Percentiles rank a stretch among this genome's conserved stretches.
Conservation (phyloP, 2,888 invertebrate species). For the Timandra comae region DNA sequence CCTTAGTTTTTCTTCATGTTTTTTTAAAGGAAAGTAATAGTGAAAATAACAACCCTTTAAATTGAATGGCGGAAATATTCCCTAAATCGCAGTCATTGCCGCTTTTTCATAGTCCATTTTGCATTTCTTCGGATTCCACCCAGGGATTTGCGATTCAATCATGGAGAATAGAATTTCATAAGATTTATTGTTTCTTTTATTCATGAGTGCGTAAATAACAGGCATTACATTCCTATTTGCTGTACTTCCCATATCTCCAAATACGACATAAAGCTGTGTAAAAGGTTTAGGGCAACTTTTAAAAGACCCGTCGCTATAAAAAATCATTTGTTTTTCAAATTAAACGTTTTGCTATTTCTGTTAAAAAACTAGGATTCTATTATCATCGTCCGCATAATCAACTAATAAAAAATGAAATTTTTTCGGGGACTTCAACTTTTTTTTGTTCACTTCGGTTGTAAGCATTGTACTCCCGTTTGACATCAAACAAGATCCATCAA, state of each 20-base stretch:
- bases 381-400: constrained; percentile 4
- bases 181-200: constrained; percentile 3
- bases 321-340: constrained; percentile 4
- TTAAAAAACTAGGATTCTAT: constrained; percentile 4
- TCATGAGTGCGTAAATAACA: constrained; percentile 4
- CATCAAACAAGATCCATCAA: too few species aligned
- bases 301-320: constrained; percentile 6
- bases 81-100: constrained; percentile 4
- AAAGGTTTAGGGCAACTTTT: constrained; percentile 8
- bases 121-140: constrained; percentile 6
- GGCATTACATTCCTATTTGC: constrained; percentile 2
- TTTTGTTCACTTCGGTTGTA: not conserved
- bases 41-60: constrained; percentile 9
- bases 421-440: constrained; percentile 5
- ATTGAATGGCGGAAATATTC: constrained; percentile 3
- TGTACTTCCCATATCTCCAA: constrained; percentile 7
- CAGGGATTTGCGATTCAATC: constrained; percentile 7
- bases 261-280: constrained; percentile 5
- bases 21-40: too few species aligned
- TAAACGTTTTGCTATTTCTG: constrained; percentile 3
- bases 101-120: constrained; percentile 9
- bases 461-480: too few species aligned
- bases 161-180: constrained; percentile 5
- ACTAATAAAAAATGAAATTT: constrained; percentile 6
- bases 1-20: too few species aligned